phyloP scores from a whole-genome alignment of 2,797 vertebrate species.

The Lateolabrax maculatus region DNA sequence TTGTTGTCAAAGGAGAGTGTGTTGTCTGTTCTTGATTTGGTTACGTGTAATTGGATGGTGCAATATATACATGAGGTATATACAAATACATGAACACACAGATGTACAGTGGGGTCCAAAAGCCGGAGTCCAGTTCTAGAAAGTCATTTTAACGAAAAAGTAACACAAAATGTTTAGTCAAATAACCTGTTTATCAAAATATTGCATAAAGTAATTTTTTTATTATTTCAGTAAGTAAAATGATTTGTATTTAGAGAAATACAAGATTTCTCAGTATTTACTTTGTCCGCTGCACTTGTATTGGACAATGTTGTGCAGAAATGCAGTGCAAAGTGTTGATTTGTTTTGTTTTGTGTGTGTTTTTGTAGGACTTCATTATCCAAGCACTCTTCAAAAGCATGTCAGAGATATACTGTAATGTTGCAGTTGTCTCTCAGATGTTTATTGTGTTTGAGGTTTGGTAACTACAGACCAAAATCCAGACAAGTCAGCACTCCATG shows the following conservation, averaged over 20 bases:
- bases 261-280: background rate
- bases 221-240: background rate
- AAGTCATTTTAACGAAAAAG: background rate
- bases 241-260: background rate
- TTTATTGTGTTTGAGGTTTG: background rate
- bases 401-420: background rate
- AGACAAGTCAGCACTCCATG: constrained; percentile 2
- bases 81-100: constrained; percentile 83
- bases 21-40: constrained; percentile 30
- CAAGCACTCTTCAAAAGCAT: background rate
- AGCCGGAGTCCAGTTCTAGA: constrained; percentile 37
- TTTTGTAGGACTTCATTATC: background rate
- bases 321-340: too few relatives aligned
- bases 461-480: constrained; percentile 16
- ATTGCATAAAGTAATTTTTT: background rate
- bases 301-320: background rate
- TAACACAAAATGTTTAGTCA: background rate
- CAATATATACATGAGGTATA: constrained; percentile 81
- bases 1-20: constrained; percentile 24
- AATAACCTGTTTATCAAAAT: background rate
- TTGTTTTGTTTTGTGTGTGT: too few relatives aligned
- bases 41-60: constrained; percentile 41
- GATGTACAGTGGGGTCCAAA: constrained; percentile 60
- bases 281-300: too few relatives aligned
- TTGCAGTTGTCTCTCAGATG: background rate